These are phyloP conservation scores for Poeciliopsis infans DNA, from an alignment of 2,797 vertebrate genomes.

Conservation along the genomic window DNA sequence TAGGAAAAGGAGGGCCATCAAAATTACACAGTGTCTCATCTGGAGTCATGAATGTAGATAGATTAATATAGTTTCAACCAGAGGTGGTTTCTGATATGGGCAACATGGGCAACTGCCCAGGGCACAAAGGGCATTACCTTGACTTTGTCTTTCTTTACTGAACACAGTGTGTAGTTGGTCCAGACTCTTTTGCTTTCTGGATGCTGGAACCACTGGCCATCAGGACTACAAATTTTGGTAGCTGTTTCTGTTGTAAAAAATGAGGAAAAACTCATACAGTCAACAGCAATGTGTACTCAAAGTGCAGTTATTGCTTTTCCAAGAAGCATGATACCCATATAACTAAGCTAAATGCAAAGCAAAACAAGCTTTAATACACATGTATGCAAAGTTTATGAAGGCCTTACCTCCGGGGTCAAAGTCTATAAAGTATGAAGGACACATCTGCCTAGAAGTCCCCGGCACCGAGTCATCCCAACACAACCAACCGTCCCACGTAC, in stretches of 20 bases:
- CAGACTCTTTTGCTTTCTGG: constrained; percentile 82
- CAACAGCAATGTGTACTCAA: background rate
- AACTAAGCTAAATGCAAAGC: background rate
- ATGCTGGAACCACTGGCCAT: constrained; percentile 84
- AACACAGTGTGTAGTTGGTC: constrained; percentile 84
- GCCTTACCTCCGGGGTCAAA: constrained; percentile 81
- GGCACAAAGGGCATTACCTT: constrained; percentile 58
- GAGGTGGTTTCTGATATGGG: background rate
- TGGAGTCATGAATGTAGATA: background rate
- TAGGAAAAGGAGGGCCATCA: background rate
- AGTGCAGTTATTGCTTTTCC: background rate
- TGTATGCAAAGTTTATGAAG: background rate
- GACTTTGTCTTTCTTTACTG: constrained; percentile 65
- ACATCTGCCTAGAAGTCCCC: constrained; percentile 74
- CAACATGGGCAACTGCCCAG: background rate
- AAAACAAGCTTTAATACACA: background rate
- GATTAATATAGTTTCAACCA: background rate
- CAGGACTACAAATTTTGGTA: constrained; percentile 81
- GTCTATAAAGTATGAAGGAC: constrained; percentile 78
- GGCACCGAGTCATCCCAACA: constrained; percentile 81
- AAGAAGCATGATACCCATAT: background rate
- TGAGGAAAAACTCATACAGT: background rate
- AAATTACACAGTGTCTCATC: background rate
- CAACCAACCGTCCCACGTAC: constrained; percentile 86
- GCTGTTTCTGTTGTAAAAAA: constrained; percentile 76